Evolutionary conservation across 1,140 invertebrate genomes (phyloP).

Genomic region (Ridgeia piscesae): DNA sequence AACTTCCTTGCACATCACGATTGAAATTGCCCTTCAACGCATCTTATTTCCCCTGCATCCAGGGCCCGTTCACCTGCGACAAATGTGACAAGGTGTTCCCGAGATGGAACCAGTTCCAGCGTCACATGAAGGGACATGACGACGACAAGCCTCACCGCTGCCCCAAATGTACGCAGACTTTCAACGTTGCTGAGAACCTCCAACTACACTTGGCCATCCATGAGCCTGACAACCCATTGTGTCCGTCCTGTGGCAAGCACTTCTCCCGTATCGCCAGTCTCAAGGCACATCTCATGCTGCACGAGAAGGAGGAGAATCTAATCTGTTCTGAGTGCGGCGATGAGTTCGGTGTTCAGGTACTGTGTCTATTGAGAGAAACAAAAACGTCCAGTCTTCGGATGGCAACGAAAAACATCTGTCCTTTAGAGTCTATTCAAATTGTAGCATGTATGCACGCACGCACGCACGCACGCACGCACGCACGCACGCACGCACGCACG

Average conservation of each 20-base stretch:
- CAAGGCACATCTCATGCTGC: slow-evolving; percentile 71
- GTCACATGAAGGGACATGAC: slow-evolving; percentile 65
- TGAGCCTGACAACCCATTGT: slow-evolving; percentile 55
- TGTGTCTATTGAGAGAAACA: background rate
- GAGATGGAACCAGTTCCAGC: slow-evolving; percentile 61
- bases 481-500: no score
- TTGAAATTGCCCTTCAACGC: background rate
- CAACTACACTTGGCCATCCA: slow-evolving; percentile 68
- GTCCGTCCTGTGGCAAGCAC: slow-evolving; percentile 69
- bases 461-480: no score
- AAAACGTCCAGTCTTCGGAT: no score
- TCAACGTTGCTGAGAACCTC: slow-evolving; percentile 68
- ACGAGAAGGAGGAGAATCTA: slow-evolving; percentile 71
- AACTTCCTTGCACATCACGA: background rate
- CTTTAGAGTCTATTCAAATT: no score
- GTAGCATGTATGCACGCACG: no score
- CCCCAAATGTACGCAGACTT: slow-evolving; percentile 64
- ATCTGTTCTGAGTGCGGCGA: slow-evolving; percentile 72
- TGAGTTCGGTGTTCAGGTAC: slow-evolving; percentile 67
- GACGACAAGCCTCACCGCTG: slow-evolving; percentile 69
- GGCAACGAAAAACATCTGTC: no score
- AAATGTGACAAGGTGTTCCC: slow-evolving; percentile 63
- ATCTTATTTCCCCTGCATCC: background rate
- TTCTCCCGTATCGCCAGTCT: slow-evolving; percentile 71
- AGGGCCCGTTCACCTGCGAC: slow-evolving; percentile 53